Evolutionary conservation across 1,140 invertebrate species (phyloP), one percentile per base, ranked within the genome.

Genomic region (Nomia melanderi): DNA sequence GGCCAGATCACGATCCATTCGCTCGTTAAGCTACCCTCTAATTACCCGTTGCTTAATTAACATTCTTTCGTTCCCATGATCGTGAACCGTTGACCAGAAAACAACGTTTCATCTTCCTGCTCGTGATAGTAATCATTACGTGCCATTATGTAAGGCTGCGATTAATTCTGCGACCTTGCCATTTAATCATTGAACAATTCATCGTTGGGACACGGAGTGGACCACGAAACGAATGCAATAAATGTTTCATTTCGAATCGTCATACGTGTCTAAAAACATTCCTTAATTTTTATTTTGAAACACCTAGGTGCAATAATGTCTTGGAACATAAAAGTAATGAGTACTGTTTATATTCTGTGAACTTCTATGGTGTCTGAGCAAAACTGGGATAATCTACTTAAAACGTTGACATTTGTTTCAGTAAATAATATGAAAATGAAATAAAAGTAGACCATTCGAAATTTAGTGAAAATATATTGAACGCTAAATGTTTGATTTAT

Each of bases 91-190:
- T 47, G n/a, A 33, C 36, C 50, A 65, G 50, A 50, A 81, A 66
- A 60, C 50, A n/a, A 5, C 47, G 65, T 8, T 29, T 33, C 25
- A 25, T 67, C 56, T 80, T 72, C 36, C 76, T 25, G 54, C 33
- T 29, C n/a, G 9, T 27, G 76, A 76, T 84, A 54, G 60, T 63
- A n/a, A 73, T 84, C 81, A 31, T 84, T 75, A 65, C 44, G n/a
- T n/a, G 36, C 23, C 44, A 70, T 87, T 90, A 88, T 73, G 69
- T 87, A 90, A 90, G 86, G 7, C 70, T 33, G 60, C 80, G 82
- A 88, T 87, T 89, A 88, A 85, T 84, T 74, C 83, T 74, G 74
- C 78, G 86, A 74, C 87, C 86, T 88, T 89, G 86, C 80, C 76
- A 86, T 90, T 88, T 81, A 85, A 70, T 78, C 79, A 79, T 85